A percentile compares a stretch with the other conserved stretches of the same genome.
Conservation (phyloP, 2,113 vertebrate genomes). For the Chionis minor region DNA sequence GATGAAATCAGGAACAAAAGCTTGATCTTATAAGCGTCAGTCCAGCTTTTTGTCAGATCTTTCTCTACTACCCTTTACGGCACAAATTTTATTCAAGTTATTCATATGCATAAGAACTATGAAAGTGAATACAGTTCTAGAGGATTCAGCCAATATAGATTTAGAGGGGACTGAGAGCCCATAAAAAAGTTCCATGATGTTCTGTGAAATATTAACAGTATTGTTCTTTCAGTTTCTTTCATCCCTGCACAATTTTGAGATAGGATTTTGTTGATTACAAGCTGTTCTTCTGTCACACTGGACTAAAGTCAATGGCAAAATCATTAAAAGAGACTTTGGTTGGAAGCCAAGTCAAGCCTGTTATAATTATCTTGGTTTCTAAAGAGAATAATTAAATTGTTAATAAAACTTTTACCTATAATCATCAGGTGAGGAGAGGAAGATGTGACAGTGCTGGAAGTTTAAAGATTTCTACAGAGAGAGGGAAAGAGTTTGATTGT, state of each 20-base stretch:
- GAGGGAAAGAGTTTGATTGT: not conserved
- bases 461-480: not conserved
- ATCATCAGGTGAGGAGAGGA: not conserved
- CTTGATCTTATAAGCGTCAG: not conserved
- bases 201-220: not conserved
- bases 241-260: not conserved
- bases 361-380: not conserved
- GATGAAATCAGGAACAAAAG: not conserved
- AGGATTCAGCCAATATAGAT: not conserved
- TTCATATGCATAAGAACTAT: not conserved
- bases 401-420: conserved; percentile 11
- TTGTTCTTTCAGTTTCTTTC: not conserved
- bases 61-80: not conserved
- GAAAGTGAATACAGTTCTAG: not conserved
- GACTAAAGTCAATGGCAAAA: not conserved
- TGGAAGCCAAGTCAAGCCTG: not conserved
- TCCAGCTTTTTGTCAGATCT: not conserved
- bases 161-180: not conserved
- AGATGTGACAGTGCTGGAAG: not conserved
- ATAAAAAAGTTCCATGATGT: not conserved
- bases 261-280: not conserved
- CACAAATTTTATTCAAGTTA: not conserved
- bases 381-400: not conserved
- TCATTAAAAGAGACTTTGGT: not conserved
- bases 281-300: not conserved